Percentiles rank a stretch among this genome's conserved stretches.
These are phyloP conservation scores for Callinectes sapidus DNA, from an alignment of 2,888 invertebrate species.

Conservation along the genomic window DNA sequence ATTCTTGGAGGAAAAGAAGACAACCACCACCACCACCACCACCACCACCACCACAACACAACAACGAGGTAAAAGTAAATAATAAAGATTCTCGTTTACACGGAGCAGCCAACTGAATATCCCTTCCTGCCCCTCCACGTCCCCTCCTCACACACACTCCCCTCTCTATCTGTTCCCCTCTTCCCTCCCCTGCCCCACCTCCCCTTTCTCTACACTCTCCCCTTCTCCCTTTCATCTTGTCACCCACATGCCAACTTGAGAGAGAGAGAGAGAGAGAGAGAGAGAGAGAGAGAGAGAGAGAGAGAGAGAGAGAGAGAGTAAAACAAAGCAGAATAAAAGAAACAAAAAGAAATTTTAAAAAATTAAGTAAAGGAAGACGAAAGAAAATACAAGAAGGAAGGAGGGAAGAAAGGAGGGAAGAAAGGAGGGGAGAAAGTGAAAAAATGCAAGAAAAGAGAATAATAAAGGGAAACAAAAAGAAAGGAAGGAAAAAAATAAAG, in stretches of 20 bases:
- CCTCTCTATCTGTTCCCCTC: conserved; percentile 30
- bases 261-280: conserved; percentile 32
- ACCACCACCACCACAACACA: not conserved
- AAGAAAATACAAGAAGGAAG: too few species aligned
- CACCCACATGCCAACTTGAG: not conserved
- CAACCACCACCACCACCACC: not conserved
- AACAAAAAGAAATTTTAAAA: too few species aligned
- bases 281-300: conserved; percentile 51
- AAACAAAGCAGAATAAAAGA: too few species aligned
- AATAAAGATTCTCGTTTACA: not conserved
- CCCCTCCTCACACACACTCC: not conserved
- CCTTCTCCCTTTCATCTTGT: not conserved
- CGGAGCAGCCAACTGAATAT: not conserved
- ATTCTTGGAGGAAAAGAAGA: not conserved
- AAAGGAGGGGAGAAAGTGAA: too few species aligned
- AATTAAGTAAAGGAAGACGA: too few species aligned
- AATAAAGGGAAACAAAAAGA: too few species aligned
- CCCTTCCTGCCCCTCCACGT: not conserved
- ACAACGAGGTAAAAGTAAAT: not conserved
- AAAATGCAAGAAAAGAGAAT: too few species aligned
- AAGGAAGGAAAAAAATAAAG: too few species aligned
- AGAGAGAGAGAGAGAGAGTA: conserved; percentile 42
- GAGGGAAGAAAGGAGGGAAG: too few species aligned
- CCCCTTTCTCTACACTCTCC: not conserved
- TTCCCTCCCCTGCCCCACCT: not conserved